Evolutionary conservation across 1,140 invertebrate genomes (phyloP).

Genomic region (Drosophila kohkoa): DNA sequence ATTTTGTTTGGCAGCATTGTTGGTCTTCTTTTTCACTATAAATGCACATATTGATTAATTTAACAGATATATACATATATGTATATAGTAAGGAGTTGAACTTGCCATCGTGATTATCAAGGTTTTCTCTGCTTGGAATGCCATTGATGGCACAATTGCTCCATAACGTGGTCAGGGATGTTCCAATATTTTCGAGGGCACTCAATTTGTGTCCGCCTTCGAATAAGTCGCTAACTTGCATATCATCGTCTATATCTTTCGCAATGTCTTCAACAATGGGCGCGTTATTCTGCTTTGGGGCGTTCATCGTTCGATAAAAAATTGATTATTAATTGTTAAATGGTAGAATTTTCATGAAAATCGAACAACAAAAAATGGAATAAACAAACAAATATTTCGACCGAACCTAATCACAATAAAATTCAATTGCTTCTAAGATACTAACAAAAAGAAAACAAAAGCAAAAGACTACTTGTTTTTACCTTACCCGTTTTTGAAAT

Average conservation of each 20-base stretch:
- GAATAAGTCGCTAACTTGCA: slow-evolving; percentile 16
- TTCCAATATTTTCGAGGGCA: slow-evolving; percentile 34
- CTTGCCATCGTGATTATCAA: not conserved
- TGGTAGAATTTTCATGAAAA: slow-evolving; percentile 1
- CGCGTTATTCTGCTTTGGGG: not conserved
- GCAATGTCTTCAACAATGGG: not conserved
- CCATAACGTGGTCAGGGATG: slow-evolving; percentile 29
- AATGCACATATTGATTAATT: not conserved
- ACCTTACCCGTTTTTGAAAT: not conserved
- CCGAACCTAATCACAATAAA: not conserved
- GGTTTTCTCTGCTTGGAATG: not conserved
- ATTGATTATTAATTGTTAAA: not conserved
- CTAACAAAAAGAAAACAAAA: too few species aligned
- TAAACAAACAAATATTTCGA: not conserved
- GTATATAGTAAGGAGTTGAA: not conserved
- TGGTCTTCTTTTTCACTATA: not conserved
- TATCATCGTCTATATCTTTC: slow-evolving; percentile 1
- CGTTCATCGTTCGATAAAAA: slow-evolving; percentile 9
- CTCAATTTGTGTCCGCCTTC: slow-evolving; percentile 33
- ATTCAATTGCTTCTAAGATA: not conserved
- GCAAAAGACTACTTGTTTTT: not conserved
- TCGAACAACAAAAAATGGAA: not conserved
- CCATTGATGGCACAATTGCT: slow-evolving; percentile 23
- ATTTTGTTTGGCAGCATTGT: not conserved
- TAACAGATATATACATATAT: not conserved